Evolutionary conservation across 2,113 vertebrate species (phyloP).

Genomic region (Sciurus niger): DNA sequence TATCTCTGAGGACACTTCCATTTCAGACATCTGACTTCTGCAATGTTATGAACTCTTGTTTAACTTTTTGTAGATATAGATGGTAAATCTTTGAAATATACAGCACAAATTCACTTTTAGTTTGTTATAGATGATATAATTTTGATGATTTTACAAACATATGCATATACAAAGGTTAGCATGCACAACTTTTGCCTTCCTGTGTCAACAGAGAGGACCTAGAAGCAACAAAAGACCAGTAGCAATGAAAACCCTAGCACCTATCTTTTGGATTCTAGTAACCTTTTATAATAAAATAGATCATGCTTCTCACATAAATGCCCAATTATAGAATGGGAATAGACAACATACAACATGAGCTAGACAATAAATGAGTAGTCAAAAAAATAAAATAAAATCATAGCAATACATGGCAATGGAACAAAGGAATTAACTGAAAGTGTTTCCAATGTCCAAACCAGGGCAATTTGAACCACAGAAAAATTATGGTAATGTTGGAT

Average conservation of each 20-base stretch:
- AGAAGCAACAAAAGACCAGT: not conserved
- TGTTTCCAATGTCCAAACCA: not conserved
- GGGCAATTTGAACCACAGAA: not conserved
- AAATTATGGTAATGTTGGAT: not conserved
- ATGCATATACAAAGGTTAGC: not conserved
- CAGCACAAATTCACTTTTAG: not conserved
- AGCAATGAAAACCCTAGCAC: not conserved
- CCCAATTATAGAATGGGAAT: not conserved
- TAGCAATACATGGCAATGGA: too few relatives aligned
- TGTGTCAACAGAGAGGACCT: not conserved
- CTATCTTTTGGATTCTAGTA: not conserved
- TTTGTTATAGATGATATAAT: not conserved
- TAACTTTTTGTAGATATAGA: not conserved
- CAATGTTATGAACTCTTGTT: not conserved
- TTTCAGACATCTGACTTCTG: not conserved
- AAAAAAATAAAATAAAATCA: not conserved
- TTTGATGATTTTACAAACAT: not conserved
- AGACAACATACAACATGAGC: not conserved
- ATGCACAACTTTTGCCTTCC: not conserved
- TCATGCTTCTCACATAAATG: not conserved
- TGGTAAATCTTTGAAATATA: not conserved
- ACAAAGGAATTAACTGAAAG: not conserved
- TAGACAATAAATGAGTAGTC: not conserved
- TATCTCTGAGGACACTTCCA: not conserved
- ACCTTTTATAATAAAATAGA: not conserved